These are phyloP conservation scores for Papilio xuthus DNA, from an alignment of 1,140 invertebrate genomes.

Conservation along the genomic window DNA sequence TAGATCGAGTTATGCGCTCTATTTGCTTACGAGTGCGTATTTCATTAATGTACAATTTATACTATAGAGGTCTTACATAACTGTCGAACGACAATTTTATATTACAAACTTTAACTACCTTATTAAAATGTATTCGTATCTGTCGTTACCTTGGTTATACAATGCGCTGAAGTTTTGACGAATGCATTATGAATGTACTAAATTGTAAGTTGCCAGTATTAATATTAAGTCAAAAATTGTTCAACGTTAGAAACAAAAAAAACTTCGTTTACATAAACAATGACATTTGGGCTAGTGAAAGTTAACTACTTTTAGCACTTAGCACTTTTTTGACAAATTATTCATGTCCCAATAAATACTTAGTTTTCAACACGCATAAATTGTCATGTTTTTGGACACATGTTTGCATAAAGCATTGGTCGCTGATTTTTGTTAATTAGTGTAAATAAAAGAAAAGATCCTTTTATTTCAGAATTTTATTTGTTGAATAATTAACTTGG, in stretches of 20 bases:
- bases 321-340: too few relatives aligned
- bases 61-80: background rate
- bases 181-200: too few relatives aligned
- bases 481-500: conserved; percentile 14
- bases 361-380: background rate
- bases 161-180: too few relatives aligned
- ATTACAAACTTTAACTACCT: background rate
- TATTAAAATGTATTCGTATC: background rate
- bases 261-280: too few relatives aligned
- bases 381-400: background rate
- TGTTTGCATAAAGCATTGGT: background rate
- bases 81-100: background rate
- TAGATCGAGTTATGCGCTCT: conserved; percentile 17
- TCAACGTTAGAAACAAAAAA: too few relatives aligned
- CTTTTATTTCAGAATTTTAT: background rate
- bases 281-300: too few relatives aligned
- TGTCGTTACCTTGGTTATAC: too few relatives aligned
- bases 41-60: conserved; percentile 26
- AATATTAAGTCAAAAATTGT: too few relatives aligned
- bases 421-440: background rate
- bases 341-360: too few relatives aligned
- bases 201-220: too few relatives aligned
- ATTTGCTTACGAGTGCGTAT: conserved; percentile 20
- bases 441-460: conserved; percentile 13
- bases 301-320: too few relatives aligned